Base-by-base conservation (phyloP, 23 tunicate genomes). In the Halocynthia aurantium region DNA sequence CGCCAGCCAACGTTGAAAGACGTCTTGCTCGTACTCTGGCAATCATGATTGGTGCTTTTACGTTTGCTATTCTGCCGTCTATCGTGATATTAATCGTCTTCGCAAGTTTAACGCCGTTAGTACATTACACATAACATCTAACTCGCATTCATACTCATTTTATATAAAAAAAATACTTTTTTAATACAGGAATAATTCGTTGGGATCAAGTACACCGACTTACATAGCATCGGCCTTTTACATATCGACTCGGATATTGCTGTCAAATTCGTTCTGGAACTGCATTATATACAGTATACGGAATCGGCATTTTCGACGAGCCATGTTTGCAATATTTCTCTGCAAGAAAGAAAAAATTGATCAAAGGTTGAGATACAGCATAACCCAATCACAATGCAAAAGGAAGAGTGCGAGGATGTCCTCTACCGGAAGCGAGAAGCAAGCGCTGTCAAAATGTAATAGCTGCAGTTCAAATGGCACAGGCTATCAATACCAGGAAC, bases 241-340 rank as follows among this genome's bases (percentile, higher is more conserved):
- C 71, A 49, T 89, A 6, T 85, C 82, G 2, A 6, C 82, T 6
- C 81, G 97, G 7, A 68, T 91, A 6, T 81, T 91, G 53, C 73
- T 91, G 8, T 85, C 91, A 6, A 91, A 91, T 67, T 91, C 97
- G 40, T 91, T 91, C 61, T 85, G 84, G 85, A 91, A 91, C 77
- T 91, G 97, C 87, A 91, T 91, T 65, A 91, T 91, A 15, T 91
- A 91, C 91, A 91, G 97, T 68, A 62, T 84, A 12, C 85, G 96
- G 49, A 89, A 89, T 62, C 82, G 71, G 0, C 82, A 76, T 13
- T 89, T 89, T 62, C 85, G 96, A n/a, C 77, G 84, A 53, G 96
- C 96, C 6, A 68, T 89, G 52, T 76, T 60, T n/a, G 80, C 82
- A 8, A 62, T 76, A 21, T 89, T 89, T 67, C 56, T 84, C 5